Conservation (phyloP, 1,140 invertebrate species). For the Drusus annulatus region DNA sequence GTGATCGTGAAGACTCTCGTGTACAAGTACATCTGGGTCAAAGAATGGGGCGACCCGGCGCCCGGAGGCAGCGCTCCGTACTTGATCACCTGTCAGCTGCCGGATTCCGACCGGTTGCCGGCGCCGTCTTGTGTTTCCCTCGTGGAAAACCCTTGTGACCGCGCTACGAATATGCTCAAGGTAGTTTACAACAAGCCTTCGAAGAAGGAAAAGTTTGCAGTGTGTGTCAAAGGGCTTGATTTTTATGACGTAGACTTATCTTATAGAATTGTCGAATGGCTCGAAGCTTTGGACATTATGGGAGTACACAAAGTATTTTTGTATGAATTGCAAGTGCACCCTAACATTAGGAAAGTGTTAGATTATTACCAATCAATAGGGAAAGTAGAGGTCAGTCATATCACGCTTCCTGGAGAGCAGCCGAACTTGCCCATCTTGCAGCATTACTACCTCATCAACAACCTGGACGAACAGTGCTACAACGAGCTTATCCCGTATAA, state of each 20-base stretch:
- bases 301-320: conserved; percentile 94
- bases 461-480: conserved; percentile 91
- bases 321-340: conserved; percentile 91
- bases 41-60: background rate
- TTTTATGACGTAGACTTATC: conserved; percentile 92
- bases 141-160: conserved; percentile 88
- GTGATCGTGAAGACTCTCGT: background rate
- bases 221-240: conserved; percentile 94
- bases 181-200: conserved; percentile 85
- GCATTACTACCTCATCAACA: conserved; percentile 90
- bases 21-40: conserved; percentile 1
- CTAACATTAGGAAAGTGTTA: conserved; percentile 92
- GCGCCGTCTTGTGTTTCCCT: conserved; percentile 89
- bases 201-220: conserved; percentile 87
- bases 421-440: conserved; percentile 90
- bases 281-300: conserved; percentile 87
- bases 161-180: conserved; percentile 87
- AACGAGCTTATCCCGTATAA: conserved; percentile 97
- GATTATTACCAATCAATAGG: conserved; percentile 84
- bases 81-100: conserved; percentile 8
- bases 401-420: conserved; percentile 91
- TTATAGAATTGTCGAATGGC: conserved; percentile 93
- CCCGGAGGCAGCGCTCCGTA: background rate
- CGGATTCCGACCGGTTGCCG: background rate
- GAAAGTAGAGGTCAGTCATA: conserved; percentile 85